Evolutionary conservation across 1,140 invertebrate genomes (phyloP).

Genomic region (Aplysia californica): DNA sequence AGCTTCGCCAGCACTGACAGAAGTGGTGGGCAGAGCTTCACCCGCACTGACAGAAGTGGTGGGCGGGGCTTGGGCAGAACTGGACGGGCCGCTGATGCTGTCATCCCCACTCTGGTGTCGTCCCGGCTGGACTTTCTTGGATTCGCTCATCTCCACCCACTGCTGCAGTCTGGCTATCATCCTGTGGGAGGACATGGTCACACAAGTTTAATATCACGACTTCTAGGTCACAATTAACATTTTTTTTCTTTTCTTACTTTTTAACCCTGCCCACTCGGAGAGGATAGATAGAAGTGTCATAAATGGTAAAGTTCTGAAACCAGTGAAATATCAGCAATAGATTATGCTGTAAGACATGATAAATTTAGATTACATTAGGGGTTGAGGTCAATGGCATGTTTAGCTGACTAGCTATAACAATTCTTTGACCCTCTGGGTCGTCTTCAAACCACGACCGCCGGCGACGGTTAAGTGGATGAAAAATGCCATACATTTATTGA

Average conservation of each 20-base stretch:
- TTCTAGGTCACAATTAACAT: background rate
- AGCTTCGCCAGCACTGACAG: background rate
- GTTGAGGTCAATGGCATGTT: too few relatives aligned
- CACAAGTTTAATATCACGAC: background rate
- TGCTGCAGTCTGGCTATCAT: background rate
- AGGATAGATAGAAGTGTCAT: slow-evolving; percentile 47
- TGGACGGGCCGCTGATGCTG: background rate
- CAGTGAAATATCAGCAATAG: too few relatives aligned
- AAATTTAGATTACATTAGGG: too few relatives aligned
- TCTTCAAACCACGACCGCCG: too few relatives aligned
- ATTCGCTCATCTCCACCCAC: background rate
- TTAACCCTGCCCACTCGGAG: background rate
- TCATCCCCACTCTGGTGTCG: background rate
- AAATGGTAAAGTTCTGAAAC: too few relatives aligned
- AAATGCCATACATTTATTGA: too few relatives aligned
- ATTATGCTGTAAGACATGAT: too few relatives aligned
- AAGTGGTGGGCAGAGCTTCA: background rate
- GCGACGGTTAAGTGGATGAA: too few relatives aligned
- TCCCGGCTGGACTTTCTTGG: background rate
- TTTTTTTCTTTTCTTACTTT: background rate
- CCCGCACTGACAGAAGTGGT: background rate
- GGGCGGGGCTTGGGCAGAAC: background rate
- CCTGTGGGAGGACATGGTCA: background rate
- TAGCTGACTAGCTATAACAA: too few relatives aligned
- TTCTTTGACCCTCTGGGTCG: too few relatives aligned